Conservation (phyloP, 2,113 vertebrate species). For the Microcebus murinus region DNA sequence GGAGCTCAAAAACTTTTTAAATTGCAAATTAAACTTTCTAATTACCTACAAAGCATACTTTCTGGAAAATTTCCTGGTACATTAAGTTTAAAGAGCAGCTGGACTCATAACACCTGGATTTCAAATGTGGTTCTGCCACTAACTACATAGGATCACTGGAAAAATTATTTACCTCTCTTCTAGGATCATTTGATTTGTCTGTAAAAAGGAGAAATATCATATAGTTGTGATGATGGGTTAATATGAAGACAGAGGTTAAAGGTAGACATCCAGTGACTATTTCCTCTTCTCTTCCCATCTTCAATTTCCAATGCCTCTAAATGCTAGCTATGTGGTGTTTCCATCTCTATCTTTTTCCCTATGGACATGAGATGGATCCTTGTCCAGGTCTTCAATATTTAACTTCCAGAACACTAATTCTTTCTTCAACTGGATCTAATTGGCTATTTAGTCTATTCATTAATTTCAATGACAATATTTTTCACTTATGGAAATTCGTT, state of each 20-base stretch:
- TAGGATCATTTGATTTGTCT: background rate
- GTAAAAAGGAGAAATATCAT: background rate
- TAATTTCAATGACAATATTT: background rate
- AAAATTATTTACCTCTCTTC: background rate
- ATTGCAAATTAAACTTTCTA: background rate
- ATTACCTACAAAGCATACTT: background rate
- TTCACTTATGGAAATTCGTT: background rate
- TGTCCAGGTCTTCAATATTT: background rate
- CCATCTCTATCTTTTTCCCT: background rate
- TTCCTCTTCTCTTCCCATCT: background rate
- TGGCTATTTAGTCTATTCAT: background rate
- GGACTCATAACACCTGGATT: background rate
- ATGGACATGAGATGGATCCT: background rate
- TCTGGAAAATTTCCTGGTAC: background rate
- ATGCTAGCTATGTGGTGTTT: background rate
- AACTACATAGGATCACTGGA: background rate
- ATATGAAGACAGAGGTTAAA: background rate
- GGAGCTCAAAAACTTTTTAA: background rate
- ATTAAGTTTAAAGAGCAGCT: background rate
- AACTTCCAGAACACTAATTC: background rate
- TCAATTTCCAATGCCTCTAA: background rate
- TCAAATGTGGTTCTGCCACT: background rate
- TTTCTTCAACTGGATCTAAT: conserved; percentile 15
- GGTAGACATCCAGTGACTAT: background rate
- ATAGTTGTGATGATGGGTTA: background rate